These are phyloP conservation scores for Drosophila baimaii DNA, from an alignment of 1,140 invertebrate species.

Conservation along the genomic window DNA sequence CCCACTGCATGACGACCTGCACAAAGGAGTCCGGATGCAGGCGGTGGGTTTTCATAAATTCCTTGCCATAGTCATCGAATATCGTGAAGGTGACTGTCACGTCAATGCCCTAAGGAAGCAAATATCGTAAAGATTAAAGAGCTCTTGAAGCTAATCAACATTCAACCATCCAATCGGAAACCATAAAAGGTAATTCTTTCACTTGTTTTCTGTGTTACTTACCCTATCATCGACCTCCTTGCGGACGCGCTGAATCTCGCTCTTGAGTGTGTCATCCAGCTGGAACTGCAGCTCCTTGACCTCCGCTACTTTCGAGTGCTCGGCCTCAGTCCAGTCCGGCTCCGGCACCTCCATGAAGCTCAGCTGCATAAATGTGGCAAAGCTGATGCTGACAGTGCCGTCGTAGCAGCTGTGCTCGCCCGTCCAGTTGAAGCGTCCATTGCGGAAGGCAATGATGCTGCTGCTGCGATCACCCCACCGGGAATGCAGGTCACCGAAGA, in stretches of 20 bases:
- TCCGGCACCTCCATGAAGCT: constrained; percentile 80
- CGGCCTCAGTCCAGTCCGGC: constrained; percentile 61
- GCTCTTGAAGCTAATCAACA: neutral
- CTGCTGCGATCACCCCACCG: constrained; percentile 86
- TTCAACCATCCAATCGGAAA: neutral
- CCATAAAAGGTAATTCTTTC: neutral
- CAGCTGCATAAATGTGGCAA: constrained; percentile 72
- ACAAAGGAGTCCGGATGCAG: constrained; percentile 88
- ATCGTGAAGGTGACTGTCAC: constrained; percentile 77
- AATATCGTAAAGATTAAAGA: neutral
- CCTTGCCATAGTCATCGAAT: constrained; percentile 86
- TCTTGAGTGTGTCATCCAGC: constrained; percentile 64
- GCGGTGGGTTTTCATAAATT: constrained; percentile 84
- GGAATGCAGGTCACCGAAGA: constrained; percentile 85
- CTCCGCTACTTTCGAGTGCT: constrained; percentile 33
- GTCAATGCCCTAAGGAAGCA: constrained; percentile 78
- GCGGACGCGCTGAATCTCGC: constrained; percentile 69
- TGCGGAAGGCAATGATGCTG: constrained; percentile 85
- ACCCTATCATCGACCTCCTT: constrained; percentile 70
- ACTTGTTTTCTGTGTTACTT: neutral
- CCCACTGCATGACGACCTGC: constrained; percentile 88
- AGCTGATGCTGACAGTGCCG: constrained; percentile 85
- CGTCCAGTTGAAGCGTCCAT: constrained; percentile 84
- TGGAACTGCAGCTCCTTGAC: constrained; percentile 71
- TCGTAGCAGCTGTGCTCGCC: constrained; percentile 86